A percentile compares a stretch with the other conserved stretches of the same genome.
Conservation (phyloP, 2,113 vertebrate genomes). For the Pituophis catenifer region DNA sequence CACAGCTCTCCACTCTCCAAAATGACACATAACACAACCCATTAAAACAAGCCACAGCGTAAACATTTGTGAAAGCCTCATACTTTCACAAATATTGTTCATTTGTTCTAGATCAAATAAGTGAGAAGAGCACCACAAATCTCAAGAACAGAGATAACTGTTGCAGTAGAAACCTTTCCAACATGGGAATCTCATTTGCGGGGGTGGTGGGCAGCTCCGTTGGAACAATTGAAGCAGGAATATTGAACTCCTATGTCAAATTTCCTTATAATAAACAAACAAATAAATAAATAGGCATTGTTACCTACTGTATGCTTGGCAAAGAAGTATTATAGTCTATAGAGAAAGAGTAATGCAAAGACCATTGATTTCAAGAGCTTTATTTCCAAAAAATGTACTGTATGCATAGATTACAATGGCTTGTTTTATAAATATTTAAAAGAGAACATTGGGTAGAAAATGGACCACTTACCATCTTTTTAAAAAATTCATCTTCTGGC, state of each 20-base stretch:
- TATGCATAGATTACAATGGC: not conserved
- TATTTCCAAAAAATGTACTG: not conserved
- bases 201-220: too few relatives aligned
- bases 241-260: not conserved
- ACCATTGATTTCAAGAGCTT: not conserved
- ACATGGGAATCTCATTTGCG: not conserved
- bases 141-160: not conserved
- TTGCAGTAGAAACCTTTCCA: not conserved
- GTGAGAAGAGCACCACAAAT: not conserved
- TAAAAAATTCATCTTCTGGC: not conserved
- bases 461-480: not conserved
- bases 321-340: not conserved
- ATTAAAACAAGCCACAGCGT: slow-evolving; percentile 30
- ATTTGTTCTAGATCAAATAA: not conserved
- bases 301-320: not conserved
- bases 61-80: slow-evolving; percentile 20
- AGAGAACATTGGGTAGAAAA: not conserved
- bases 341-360: not conserved
- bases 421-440: not conserved
- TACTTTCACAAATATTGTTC: slow-evolving; percentile 10
- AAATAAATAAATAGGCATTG: not conserved
- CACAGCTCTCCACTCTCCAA: slow-evolving; percentile 19
- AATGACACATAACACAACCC: slow-evolving; percentile 2
- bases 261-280: not conserved
- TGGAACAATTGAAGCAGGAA: not conserved